A percentile compares a stretch with the other conserved stretches of the same genome.
phyloP scores from a whole-genome alignment of 2,113 vertebrate species.

The Emberiza fucata region DNA sequence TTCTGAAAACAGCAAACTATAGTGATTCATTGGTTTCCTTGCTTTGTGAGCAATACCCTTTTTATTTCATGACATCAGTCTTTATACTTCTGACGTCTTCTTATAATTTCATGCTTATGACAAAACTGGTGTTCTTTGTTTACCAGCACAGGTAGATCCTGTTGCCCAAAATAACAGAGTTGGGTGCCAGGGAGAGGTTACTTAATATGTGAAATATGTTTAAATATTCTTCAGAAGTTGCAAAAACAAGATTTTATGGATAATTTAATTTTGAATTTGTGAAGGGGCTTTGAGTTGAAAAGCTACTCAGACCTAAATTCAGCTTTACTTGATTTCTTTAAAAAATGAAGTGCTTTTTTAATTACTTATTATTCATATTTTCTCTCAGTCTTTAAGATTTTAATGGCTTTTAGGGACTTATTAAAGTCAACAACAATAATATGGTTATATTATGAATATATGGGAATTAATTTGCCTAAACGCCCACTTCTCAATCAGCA shows the following conservation, averaged over 20 bases:
- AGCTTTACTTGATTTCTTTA: not conserved
- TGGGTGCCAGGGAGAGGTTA: not conserved
- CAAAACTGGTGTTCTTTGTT: not conserved
- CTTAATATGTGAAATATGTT: not conserved
- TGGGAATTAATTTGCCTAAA: not conserved
- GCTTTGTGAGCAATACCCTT: not conserved
- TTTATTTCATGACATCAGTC: not conserved
- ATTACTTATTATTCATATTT: not conserved
- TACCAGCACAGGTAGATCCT: not conserved
- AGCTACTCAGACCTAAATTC: not conserved
- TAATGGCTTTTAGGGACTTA: not conserved
- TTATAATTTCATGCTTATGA: not conserved
- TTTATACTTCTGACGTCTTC: not conserved
- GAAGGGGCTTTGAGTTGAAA: not conserved
- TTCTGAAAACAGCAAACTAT: not conserved
- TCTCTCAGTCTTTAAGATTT: not conserved
- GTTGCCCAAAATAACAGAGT: not conserved
- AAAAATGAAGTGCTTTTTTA: not conserved
- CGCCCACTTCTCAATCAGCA: not conserved
- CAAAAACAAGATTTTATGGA: not conserved
- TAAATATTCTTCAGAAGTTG: not conserved
- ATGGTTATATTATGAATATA: not conserved
- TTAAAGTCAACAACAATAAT: not conserved
- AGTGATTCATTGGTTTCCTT: not conserved
- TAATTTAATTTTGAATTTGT: not conserved